Evolutionary conservation across 1,140 invertebrate species (phyloP), one percentile per base, ranked within the genome.

Genomic region (Pachyrhynchus sulphureomaculatus): DNA sequence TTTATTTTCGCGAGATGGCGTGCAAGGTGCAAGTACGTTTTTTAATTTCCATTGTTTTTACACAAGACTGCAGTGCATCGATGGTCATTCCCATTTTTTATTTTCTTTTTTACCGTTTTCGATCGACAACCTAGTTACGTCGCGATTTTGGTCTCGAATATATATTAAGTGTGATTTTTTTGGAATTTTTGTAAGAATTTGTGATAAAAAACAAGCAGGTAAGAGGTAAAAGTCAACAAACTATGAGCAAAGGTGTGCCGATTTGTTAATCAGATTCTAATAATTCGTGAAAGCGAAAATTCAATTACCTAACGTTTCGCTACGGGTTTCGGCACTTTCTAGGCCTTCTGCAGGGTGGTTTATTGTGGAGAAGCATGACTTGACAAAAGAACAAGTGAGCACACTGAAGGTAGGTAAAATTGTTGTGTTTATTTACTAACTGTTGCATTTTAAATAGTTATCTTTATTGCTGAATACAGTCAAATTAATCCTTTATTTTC

Each of bases 281-380:
- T 44, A 8, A 9, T 49, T 49, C 52, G 54, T 56, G 54, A 56
- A 56, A 56, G 54, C 47, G 54, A 44, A 56, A 56, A 54, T 54
- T 24, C n/a, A 54, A 32, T 56, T 56, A 56, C 54, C 42, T 44
- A 56, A 56, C 18, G 2, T 9, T 42, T 45, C 32, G 12, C 12
- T 9, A 29, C 26, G 26, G n/a, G 26, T 29, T 29, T 29, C 26
- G 2, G 26, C n/a, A 6, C 26, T 42, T 42, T 54, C 23, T 1
- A 24, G 21, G 1, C n/a, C 10, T 12, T 47, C 21, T 47, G 6
- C 8, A 13, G 24, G 1, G 23, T 29, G 26, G n/a, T n/a, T n/a
- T n/a, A n/a, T 24, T 2, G 20, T 20, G 15, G 10, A 1, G 6
- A 3, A 39, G 9, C 18, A 44, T 12, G 12, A 15, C 15, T 21